Base-by-base conservation (phyloP, 2,113 vertebrate species). In the Harpagus bidentatus region DNA sequence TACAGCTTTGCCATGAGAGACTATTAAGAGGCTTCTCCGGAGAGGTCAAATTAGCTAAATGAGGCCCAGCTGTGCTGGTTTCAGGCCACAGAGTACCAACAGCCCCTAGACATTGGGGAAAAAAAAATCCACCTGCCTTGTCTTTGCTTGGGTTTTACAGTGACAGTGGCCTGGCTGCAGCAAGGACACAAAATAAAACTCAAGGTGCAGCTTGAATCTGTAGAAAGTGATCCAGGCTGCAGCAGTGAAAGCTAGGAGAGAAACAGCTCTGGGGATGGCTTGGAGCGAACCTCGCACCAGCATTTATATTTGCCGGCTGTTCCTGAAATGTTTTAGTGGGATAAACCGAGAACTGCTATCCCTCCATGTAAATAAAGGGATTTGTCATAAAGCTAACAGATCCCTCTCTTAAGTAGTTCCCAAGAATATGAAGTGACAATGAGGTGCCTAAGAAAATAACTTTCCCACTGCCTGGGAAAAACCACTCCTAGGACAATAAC, bases 341-440 rank as follows among this genome's bases (percentile, higher is more conserved):
- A 79, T 93, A 95, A 90, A 79, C 38, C 0, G 3, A 36, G n/a
- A 94, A 8, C 56, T 69, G 50, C 87, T 53, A 93, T 85, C 95
- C 84, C 95, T 87, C 81, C 66, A 7, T 65, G 82, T 95, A 96
- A 96, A 95, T 96, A 96, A 96, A 96, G 96, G 95, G 95, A 90
- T 87, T 72, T 96, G 84, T 58, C 62, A n/a, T 93, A 96, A 94
- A 96, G 73, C 73, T 69, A 94, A 85, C 91, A 94, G 94, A 93
- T 82, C 86, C 81, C 3, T 6, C 73, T 95, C 52, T 79, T 63
- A 84, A 93, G 81, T 65, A 91, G 94, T 86, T 96, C 47, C 91
- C 36, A 85, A 96, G 87, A 93, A 96, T 91, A 97, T 95, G 95
- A 97, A 91, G 95, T 96, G 91, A 95, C 87, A 94, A 96, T 93